Evolutionary conservation across 2,888 invertebrate genomes (phyloP), one percentile per base, ranked within the genome.

Genomic region (Mactromeris polynyma): DNA sequence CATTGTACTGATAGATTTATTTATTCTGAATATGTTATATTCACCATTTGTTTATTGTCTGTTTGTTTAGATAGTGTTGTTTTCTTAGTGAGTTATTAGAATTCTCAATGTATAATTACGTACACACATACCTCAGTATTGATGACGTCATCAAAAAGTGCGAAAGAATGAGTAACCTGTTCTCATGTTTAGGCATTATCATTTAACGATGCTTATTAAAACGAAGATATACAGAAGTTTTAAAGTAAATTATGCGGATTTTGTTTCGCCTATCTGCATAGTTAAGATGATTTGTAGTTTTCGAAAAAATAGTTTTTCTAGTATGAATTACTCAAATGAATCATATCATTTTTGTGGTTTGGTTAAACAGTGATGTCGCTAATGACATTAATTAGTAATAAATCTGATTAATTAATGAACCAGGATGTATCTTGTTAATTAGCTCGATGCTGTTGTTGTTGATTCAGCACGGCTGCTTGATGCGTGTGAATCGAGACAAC

Each of bases 301-400:
- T 64, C 58, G 58, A 64, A 64, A 64, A 26, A 64, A 26, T 11
- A 26, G 26, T 26, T 51, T 51, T 51, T 2, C 51, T 51, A 17
- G 26, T 64, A 64, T 64, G 58, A 4, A 7, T 64, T 26, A 21
- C 58, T 64, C 26, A 64, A 26, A 64, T 6, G 58, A 26, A 64
- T 64, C 58, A 64, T 64, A 26, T 26, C 26, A n/a, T 6, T 3
- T 64, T 6, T 26, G 21, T n/a, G 58, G 26, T 64, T n/a, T 26
- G 58, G 26, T n/a, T 64, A 64, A 64, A 64, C n/a, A 64, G 26
- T 9, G 6, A n/a, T 21, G 58, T 64, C 58, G 26, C 26, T 64
- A 26, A 26, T 64, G 58, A 64, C 58, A 64, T 64, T 64, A 64
- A 64, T 64, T 64, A 64, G 58, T 64, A 26, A 64, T 64, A n/a